Evolutionary conservation across 2,797 vertebrate species (phyloP).

Genomic region (Notoglanidium macrostoma): DNA sequence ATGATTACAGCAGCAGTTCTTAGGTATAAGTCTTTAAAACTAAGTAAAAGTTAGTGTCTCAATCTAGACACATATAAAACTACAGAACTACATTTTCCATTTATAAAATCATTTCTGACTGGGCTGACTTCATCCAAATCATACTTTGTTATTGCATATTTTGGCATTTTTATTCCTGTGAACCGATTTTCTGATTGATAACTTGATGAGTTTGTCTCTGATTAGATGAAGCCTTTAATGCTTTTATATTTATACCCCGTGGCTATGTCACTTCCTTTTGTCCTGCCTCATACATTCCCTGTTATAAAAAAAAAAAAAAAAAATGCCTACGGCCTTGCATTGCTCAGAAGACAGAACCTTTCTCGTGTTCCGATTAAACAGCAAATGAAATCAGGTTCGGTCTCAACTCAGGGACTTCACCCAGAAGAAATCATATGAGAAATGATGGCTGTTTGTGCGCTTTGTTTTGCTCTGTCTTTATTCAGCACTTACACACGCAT

Average conservation of each 20-base stretch:
- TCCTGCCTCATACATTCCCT: not conserved
- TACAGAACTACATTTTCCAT: not conserved
- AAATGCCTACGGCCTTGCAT: not conserved
- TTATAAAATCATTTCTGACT: not conserved
- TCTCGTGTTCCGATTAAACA: not conserved
- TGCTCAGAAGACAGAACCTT: not conserved
- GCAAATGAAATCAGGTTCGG: constrained; percentile 9
- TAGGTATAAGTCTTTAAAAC: not conserved
- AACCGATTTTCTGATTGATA: not conserved
- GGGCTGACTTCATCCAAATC: not conserved
- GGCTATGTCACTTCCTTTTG: not conserved
- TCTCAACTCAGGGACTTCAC: not conserved
- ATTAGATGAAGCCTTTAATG: not conserved
- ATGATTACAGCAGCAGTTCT: not conserved
- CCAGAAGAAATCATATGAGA: constrained; percentile 17
- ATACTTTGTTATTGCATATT: not conserved
- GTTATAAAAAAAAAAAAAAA: not conserved
- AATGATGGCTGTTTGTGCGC: constrained; percentile 17
- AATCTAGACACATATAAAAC: not conserved
- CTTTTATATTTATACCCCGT: not conserved
- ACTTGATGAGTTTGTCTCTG: not conserved
- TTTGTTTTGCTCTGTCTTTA: constrained; percentile 31
- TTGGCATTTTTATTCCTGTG: not conserved
- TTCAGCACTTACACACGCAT: constrained; percentile 16
- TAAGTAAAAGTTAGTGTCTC: not conserved